Evolutionary conservation across 2,113 vertebrate genomes (phyloP), one percentile per base, ranked within the genome.

Genomic region (Myodes glareolus): DNA sequence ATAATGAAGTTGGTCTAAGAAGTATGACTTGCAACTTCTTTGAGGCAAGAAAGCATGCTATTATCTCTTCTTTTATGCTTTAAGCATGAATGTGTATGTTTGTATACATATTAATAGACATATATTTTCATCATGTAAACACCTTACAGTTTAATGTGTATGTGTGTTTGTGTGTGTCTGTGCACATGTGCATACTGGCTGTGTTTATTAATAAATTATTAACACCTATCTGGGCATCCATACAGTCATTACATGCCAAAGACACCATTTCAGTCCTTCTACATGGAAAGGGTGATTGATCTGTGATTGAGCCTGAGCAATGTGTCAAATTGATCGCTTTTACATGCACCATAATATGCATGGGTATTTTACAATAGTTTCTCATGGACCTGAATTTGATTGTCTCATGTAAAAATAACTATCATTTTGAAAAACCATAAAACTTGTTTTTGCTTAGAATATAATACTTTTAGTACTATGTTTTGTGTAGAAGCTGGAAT

Each of bases 371-470:
- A 42, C 3, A 8, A 25, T 29, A 29, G 31, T 63, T 14, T 85
- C 78, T 68, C 92, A 23, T 88, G 39, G 4, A 42, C 17, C n/a
- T 85, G 33, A 39, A 63, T 68, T 2, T 31, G 25, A 10, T 81
- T 82, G 25, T 65, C 55, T 8, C 21, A 12, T 33, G 13, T 73
- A 55, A 93, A 90, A 61, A 63, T n/a, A 7, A 23, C n/a, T 73
- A 93, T 93, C 33, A 42, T 90, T 91, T 45, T 84, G 72, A 76
- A 92, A 90, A 95, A 50, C 21, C 13, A 87, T 50, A 93, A 81
- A 76, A 45, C 13, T 21, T n/a, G 76, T 17, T 86, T 85, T 72
- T 17, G 45, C 73, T 95, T n/a, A 52, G 29, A 91, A 70, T 68
- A 45, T 23, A 39, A 45, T 42, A n/a, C 94, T 95, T 70, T 73